Conservation (phyloP, 2,113 vertebrate genomes). For the Rhinoptilus africanus region DNA sequence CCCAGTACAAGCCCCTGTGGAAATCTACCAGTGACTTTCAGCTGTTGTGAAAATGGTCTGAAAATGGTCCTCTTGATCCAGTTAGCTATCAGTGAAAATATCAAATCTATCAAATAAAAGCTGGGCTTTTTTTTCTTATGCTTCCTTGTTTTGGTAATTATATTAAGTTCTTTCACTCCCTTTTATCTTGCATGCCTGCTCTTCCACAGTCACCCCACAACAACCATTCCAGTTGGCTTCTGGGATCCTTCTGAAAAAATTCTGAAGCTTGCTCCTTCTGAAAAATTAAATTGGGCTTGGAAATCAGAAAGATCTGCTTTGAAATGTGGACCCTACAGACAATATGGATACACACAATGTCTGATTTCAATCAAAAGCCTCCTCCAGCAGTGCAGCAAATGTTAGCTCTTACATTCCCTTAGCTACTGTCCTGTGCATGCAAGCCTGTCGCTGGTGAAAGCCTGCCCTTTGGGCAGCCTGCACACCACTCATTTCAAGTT, state of each 20-base stretch:
- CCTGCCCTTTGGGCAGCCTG: neutral
- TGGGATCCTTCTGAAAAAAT: neutral
- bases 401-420: accelerated
- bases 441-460: neutral
- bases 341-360: neutral
- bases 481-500: accelerated
- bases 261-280: neutral
- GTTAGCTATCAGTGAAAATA: neutral
- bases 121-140: neutral
- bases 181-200: neutral
- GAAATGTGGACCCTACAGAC: neutral
- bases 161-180: neutral
- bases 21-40: neutral
- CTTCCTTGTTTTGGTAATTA: neutral
- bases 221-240: neutral
- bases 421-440: neutral
- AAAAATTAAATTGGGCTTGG: neutral
- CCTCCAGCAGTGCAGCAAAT: neutral
- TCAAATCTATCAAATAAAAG: neutral
- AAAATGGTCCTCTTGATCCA: neutral
- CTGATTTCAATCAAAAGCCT: neutral
- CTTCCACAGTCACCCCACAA: neutral
- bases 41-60: neutral
- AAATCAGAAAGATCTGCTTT: neutral
- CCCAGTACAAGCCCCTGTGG: neutral